Evolutionary conservation across 1,140 invertebrate genomes (phyloP), one percentile per base, ranked within the genome.

Genomic region (Ptiloglossa arizonensis): DNA sequence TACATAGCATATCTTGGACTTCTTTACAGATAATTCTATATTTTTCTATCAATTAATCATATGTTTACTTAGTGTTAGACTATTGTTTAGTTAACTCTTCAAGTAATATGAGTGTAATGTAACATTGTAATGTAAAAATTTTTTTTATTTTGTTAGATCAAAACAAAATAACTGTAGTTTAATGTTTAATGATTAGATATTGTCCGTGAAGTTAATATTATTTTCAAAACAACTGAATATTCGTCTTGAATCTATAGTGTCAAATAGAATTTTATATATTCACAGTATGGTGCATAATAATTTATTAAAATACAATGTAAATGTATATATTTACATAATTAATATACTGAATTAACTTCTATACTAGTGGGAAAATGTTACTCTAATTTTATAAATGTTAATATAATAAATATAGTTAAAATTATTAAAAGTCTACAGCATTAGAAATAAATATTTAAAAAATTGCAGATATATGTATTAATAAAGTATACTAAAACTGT

Each of bases 221-320:
- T 93, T 94, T 11, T 92, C 93, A 87, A 95, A 94, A 83, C 95
- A 91, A 90, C 95, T 95, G 85, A 95, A 88, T 80, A 95, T 93
- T 85, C 94, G 90, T 60, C 94, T 94, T 17, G 93, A 90, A 5
- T 94, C 94, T 73, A 94, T 95, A 0, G 93, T 94, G 85, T 95
- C 94, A 90, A 95, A 95, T 89, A 95, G 89, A 24, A 52, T 41
- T 11, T 11, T 6, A 41, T 13, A 41, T 11, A 2, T 41, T 41
- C 11, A 35, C 35, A 8, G 6, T 4, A 35, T 35, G 32, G 6
- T 6, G 6, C 32, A 35, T 35, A 35, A 35, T 35, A 4, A 35
- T 6, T 35, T 35, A 35, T 35, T 6, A 4, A 6, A 35, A 35
- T 35, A 35, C 32, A 35, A 35, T 35, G 32, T 6, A 1, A 6